Conservation (phyloP, 2,797 vertebrate species). For the Coregonus sp. region DNA sequence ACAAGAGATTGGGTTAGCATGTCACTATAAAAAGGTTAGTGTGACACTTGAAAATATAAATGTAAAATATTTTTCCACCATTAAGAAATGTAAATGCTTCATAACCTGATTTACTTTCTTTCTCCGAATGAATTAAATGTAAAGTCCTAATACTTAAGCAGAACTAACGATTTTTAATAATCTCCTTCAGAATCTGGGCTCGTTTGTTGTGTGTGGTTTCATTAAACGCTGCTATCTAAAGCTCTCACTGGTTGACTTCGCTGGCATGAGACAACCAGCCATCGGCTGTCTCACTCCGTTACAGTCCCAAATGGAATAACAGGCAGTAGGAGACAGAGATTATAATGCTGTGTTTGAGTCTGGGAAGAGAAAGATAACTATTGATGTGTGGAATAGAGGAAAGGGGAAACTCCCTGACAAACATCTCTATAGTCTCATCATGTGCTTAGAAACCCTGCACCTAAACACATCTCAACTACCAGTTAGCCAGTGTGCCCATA, state of each 20-base stretch:
- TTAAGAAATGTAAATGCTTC: background rate
- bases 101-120: background rate
- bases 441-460: background rate
- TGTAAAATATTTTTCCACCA: background rate
- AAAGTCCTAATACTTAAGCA: background rate
- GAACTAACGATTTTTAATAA: background rate
- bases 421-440: too few species aligned
- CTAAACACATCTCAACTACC: background rate
- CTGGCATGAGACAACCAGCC: background rate
- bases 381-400: background rate
- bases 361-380: background rate
- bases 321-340: background rate
- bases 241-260: background rate
- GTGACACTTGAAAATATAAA: too few species aligned
- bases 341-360: background rate
- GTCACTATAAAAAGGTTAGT: background rate
- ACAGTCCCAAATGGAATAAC: too few species aligned
- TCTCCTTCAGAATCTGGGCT: background rate
- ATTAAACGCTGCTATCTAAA: background rate
- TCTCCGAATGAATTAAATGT: background rate
- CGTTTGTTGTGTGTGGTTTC: background rate
- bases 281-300: too few species aligned
- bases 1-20: background rate
- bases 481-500: background rate
- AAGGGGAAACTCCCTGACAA: too few species aligned